These are phyloP conservation scores for Gastrophryne carolinensis DNA, from an alignment of 2,797 vertebrate genomes.

Conservation along the genomic window DNA sequence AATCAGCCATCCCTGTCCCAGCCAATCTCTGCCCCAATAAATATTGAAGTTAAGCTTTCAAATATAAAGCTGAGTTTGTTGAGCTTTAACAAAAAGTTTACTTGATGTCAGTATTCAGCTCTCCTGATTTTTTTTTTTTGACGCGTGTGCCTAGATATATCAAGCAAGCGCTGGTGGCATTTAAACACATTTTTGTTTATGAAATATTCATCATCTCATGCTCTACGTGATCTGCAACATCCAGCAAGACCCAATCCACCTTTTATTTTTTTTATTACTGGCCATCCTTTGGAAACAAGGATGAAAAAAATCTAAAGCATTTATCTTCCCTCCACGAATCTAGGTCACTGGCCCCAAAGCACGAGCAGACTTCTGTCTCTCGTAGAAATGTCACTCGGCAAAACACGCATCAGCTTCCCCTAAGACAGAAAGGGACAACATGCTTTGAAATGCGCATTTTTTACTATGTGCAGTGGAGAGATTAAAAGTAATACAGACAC, in stretches of 20 bases:
- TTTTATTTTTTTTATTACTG: constrained; percentile 1
- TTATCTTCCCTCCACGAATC: constrained; percentile 19
- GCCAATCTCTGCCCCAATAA: no score
- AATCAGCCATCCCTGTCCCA: no score
- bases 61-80: no score
- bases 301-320: constrained; percentile 16
- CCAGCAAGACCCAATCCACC: neutral
- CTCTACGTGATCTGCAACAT: constrained; percentile 16
- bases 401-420: neutral
- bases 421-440: neutral
- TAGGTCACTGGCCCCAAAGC: constrained; percentile 34
- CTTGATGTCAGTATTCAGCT: neutral
- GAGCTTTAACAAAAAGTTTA: no score
- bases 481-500: neutral
- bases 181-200: neutral
- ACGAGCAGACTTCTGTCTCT: constrained; percentile 3
- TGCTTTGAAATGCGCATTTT: neutral
- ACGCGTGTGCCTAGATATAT: neutral
- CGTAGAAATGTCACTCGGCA: neutral
- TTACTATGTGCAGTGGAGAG: neutral
- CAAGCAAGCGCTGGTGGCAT: neutral
- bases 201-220: constrained; percentile 13
- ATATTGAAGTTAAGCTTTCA: no score
- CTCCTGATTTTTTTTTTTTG: neutral
- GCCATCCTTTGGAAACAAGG: neutral